These are phyloP conservation scores for Bubo bubo DNA, from an alignment of 2,113 vertebrate species.

Conservation along the genomic window DNA sequence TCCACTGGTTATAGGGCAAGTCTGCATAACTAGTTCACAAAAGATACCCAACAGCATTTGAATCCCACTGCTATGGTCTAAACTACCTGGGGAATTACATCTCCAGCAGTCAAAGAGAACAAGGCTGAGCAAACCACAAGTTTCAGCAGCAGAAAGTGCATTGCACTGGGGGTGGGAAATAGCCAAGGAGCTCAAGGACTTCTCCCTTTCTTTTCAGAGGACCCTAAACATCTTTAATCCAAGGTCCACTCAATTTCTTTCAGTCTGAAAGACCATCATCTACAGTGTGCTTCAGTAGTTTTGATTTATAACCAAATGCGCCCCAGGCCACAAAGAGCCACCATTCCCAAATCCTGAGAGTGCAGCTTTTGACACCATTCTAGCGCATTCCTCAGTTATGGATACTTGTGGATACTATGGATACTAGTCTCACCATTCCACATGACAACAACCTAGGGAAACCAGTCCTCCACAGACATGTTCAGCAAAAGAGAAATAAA, in stretches of 20 bases:
- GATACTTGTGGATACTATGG: no score
- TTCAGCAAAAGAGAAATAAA: neutral
- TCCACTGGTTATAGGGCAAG: neutral
- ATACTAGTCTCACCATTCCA: neutral
- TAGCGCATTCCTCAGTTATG: neutral
- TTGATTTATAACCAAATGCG: neutral
- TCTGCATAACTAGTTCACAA: neutral
- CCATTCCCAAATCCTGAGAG: neutral
- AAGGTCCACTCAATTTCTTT: neutral
- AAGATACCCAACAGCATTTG: neutral
- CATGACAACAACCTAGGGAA: neutral
- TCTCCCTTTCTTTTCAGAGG: neutral
- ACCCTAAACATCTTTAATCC: neutral
- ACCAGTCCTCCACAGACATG: accelerated
- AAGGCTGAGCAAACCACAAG: neutral
- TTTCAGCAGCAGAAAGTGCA: neutral
- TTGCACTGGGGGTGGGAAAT: neutral
- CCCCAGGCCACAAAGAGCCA: neutral
- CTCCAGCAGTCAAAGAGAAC: neutral
- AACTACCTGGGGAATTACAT: neutral
- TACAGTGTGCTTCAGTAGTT: neutral
- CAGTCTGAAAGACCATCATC: neutral
- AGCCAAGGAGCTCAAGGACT: neutral
- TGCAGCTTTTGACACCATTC: neutral
- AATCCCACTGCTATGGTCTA: neutral